Base-by-base conservation (phyloP, 2,113 vertebrate species). In the Brienomyrus brachyistius region DNA sequence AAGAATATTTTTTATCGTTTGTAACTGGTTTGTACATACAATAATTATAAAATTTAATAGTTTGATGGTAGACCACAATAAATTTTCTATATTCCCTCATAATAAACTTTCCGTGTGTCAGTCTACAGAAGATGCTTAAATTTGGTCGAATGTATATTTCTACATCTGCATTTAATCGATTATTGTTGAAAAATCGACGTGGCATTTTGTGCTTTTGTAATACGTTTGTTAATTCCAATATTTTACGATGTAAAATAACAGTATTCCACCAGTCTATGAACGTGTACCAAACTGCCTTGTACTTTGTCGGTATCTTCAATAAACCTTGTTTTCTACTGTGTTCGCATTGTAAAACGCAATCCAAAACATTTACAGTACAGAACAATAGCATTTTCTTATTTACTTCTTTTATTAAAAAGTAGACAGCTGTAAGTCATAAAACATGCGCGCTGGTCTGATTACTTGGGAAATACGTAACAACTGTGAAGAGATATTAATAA, bases 21-120 rank as follows among this genome's bases (percentile, higher is more conserved):
- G 93, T 94, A 96, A 95, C 94, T 86, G 93, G 93, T 96, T 95
- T 97, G 95, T 97, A 95, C 91, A 95, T 94, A 62, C 87, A 87
- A 74, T 88, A 89, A 91, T 91, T 91, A 91, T 86, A 90, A 87
- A 47, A 91, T 90, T 82, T 90, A 74, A 70, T 93, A 91, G 89
- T 92, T 95, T 94, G 93, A 89, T 92, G 50, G 89, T 91, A 90
- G 89, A 82, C 52, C 77, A 89, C 40, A 92, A 91, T 88, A 91
- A 88, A 90, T 90, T 88, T 88, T 88, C 31, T 43, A 59, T 88
- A 50, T 88, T 88, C 43, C 43, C 80, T 89, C 77, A 85, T 84
- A 91, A 85, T 84, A 91, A 88, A 90, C 35, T 90, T 89, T 91
- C 90, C 88, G 91, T 91, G 89, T 94, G 48, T 93, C 89, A 91